phyloP scores from a whole-genome alignment of 2,888 invertebrate genomes.

The Stenoptilia bipunctidactyla region DNA sequence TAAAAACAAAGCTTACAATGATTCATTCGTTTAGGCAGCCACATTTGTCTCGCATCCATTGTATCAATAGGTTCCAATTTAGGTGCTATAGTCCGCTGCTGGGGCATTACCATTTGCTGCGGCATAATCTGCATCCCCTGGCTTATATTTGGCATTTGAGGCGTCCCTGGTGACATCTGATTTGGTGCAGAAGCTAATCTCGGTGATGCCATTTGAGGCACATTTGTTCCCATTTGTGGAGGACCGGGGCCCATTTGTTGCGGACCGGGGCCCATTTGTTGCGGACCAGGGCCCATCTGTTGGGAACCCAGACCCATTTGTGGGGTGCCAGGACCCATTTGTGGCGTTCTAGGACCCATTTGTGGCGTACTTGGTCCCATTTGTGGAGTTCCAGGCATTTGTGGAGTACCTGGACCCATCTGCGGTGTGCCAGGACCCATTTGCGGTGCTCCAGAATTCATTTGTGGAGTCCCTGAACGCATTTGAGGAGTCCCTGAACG shows the following conservation, averaged over 20 bases:
- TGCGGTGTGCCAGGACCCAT: conserved; percentile 19
- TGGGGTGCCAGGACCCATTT: conserved; percentile 32
- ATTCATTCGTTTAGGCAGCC: conserved; percentile 76
- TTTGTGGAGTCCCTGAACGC: conserved; percentile 18
- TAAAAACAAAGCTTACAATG: conserved; percentile 72
- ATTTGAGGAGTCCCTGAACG: conserved; percentile 20
- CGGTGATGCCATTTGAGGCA: conserved; percentile 54
- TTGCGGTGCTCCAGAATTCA: conserved; percentile 19
- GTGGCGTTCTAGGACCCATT: conserved; percentile 30
- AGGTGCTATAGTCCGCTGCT: conserved; percentile 60
- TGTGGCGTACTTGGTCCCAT: conserved; percentile 27
- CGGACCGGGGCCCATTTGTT: conserved; percentile 29
- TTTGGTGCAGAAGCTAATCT: conserved; percentile 53
- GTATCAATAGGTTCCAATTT: conserved; percentile 73
- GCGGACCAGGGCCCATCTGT: conserved; percentile 36
- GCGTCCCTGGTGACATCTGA: conserved; percentile 58
- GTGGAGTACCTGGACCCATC: conserved; percentile 19
- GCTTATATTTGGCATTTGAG: conserved; percentile 51
- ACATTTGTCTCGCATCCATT: conserved; percentile 72
- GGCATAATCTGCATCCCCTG: conserved; percentile 52
- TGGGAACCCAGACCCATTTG: conserved; percentile 39
- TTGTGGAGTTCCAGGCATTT: conserved; percentile 24
- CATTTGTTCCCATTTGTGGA: conserved; percentile 35
- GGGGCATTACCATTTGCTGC: conserved; percentile 50
- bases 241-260: conserved; percentile 30